Percentiles rank a stretch among this genome's conserved stretches.
phyloP scores from a whole-genome alignment of 2,797 vertebrate genomes.

The Trematomus bernacchii region DNA sequence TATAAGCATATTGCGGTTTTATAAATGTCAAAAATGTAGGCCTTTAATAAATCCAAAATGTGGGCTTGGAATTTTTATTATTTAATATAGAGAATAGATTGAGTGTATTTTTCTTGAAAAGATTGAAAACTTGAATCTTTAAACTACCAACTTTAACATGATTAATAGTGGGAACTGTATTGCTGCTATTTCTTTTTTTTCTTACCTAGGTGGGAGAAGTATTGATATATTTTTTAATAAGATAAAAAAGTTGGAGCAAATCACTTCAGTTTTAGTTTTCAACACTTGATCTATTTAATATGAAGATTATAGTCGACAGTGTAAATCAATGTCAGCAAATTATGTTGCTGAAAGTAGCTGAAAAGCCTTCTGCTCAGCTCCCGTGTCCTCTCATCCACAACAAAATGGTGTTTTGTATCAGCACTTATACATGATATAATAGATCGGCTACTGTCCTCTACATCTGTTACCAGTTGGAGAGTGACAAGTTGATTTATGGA shows the following conservation, averaged over 20 bases:
- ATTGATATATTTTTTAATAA: conserved; percentile 27
- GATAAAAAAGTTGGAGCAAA: conserved; percentile 24
- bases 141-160: background rate
- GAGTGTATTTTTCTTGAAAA: background rate
- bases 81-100: no score
- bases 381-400: conserved; percentile 40
- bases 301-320: conserved; percentile 19
- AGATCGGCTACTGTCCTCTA: conserved; percentile 59
- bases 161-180: background rate
- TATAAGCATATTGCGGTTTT: background rate
- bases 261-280: conserved; percentile 17
- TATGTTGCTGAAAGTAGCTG: conserved; percentile 48
- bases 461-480: conserved; percentile 67
- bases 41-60: background rate
- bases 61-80: background rate
- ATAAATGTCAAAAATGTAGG: background rate
- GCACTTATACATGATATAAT: conserved; percentile 63
- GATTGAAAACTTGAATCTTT: background rate
- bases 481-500: conserved; percentile 78
- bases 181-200: conserved; percentile 1
- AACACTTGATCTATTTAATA: conserved; percentile 22
- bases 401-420: conserved; percentile 58
- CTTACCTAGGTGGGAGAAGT: background rate
- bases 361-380: conserved; percentile 51
- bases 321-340: conserved; percentile 65